phyloP scores from a whole-genome alignment of 1,140 invertebrate genomes.

The Batillaria attramentaria region DNA sequence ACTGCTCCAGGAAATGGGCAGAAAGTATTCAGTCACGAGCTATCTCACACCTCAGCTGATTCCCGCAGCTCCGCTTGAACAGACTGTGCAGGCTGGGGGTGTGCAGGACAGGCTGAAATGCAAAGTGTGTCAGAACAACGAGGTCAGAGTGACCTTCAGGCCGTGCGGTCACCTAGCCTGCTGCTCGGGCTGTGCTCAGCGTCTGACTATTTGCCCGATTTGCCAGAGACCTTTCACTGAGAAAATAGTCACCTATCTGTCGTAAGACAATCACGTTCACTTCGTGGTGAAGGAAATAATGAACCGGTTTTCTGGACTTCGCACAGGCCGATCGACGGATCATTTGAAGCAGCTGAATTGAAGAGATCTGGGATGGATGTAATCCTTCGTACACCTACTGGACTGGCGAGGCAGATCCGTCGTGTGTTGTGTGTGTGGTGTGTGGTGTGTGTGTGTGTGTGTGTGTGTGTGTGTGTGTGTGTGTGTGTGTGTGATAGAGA shows the following conservation, averaged over 20 bases:
- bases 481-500: too few relatives aligned
- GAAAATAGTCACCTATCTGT: not conserved
- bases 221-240: constrained; percentile 75
- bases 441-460: too few relatives aligned
- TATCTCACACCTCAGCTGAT: not conserved
- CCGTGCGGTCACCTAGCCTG: constrained; percentile 90
- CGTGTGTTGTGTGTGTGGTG: too few relatives aligned
- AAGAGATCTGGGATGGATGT: too few relatives aligned
- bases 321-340: too few relatives aligned
- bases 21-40: not conserved
- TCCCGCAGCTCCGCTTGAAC: not conserved
- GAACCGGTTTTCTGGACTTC: too few relatives aligned
- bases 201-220: constrained; percentile 83
- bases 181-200: constrained; percentile 84
- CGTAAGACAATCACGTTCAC: too few relatives aligned
- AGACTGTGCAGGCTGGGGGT: not conserved
- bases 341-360: too few relatives aligned
- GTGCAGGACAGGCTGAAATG: constrained; percentile 76
- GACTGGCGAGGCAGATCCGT: too few relatives aligned
- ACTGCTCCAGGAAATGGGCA: not conserved
- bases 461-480: too few relatives aligned
- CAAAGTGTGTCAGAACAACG: constrained; percentile 91
- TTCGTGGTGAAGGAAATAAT: too few relatives aligned
- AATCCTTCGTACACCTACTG: too few relatives aligned
- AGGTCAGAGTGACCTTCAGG: constrained; percentile 88